Conservation (phyloP, 2,113 vertebrate genomes). For the Lichenostomus cassidix region DNA sequence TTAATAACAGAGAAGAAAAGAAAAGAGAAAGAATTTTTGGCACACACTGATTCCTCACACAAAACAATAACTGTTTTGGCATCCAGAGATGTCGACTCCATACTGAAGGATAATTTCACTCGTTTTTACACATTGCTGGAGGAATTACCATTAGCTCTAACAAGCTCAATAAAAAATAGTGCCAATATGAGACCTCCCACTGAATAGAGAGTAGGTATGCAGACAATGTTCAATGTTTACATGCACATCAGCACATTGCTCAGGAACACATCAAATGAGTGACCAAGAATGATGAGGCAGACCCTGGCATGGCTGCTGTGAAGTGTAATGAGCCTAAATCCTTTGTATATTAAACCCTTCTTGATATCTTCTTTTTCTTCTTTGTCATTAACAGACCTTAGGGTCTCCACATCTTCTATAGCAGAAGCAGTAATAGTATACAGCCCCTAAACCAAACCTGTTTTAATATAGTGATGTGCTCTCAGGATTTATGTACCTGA, state of each 20-base stretch:
- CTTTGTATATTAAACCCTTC: not conserved
- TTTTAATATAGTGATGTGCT: not conserved
- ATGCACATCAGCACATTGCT: not conserved
- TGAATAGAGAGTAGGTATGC: not conserved
- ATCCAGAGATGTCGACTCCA: not conserved
- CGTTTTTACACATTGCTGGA: constrained; percentile 8
- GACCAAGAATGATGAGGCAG: not conserved
- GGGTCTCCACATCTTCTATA: not conserved
- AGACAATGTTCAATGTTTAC: not conserved
- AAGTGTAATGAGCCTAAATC: not conserved
- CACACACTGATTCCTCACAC: not conserved
- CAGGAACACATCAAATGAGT: not conserved
- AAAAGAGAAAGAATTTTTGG: not conserved
- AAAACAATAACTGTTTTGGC: constrained; percentile 34
- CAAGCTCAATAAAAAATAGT: not conserved
- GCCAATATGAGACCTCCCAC: not conserved
- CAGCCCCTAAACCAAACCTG: not conserved
- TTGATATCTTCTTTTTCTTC: not conserved
- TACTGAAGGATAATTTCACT: not conserved
- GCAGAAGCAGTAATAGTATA: not conserved
- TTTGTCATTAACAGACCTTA: not conserved
- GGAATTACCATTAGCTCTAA: not conserved
- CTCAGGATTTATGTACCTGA: not conserved
- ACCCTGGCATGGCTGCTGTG: not conserved
- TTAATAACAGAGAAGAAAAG: constrained; percentile 28